Conservation (phyloP, 2,113 vertebrate species). For the Xiphophorus couchianus region DNA sequence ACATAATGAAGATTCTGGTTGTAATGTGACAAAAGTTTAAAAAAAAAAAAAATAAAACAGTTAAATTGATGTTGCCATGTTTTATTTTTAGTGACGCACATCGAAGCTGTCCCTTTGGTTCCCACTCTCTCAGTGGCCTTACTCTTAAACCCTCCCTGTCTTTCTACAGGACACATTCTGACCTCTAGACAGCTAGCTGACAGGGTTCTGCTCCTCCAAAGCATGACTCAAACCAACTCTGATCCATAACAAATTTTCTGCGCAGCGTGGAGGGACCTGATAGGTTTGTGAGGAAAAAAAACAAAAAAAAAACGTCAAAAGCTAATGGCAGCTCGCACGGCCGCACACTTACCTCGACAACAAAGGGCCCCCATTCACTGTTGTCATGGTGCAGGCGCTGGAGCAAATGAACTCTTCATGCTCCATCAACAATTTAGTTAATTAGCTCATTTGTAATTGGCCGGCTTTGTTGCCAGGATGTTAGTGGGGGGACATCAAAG, state of each 20-base stretch:
- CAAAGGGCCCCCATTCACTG: slow-evolving; percentile 88
- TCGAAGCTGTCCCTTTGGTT: not conserved
- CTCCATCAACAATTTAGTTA: slow-evolving; percentile 99
- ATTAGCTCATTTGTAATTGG: slow-evolving; percentile 99
- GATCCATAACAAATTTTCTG: slow-evolving; percentile 66
- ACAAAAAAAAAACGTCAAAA: slow-evolving; percentile 74
- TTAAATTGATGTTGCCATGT: not conserved
- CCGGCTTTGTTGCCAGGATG: slow-evolving; percentile 97
- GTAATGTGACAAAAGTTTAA: not conserved
- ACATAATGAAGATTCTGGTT: not conserved
- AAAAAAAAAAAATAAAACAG: too few species aligned
- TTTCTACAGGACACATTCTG: slow-evolving; percentile 46
- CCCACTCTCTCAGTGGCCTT: slow-evolving; percentile 13
- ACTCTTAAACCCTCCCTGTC: slow-evolving; percentile 33
- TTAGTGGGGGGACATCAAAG: slow-evolving; percentile 96
- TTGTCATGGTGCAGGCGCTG: slow-evolving; percentile 98
- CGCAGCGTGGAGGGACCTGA: slow-evolving; percentile 59
- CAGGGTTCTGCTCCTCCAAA: slow-evolving; percentile 47
- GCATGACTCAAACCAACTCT: slow-evolving; percentile 53
- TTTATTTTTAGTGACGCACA: not conserved
- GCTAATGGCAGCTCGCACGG: slow-evolving; percentile 88
- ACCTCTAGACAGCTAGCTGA: slow-evolving; percentile 63
- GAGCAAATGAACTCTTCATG: slow-evolving; percentile 99
- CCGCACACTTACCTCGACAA: slow-evolving; percentile 86
- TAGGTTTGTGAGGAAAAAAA: slow-evolving; percentile 61